Conservation (phyloP, 2,113 vertebrate genomes). For the Ageneiosus marmoratus region DNA sequence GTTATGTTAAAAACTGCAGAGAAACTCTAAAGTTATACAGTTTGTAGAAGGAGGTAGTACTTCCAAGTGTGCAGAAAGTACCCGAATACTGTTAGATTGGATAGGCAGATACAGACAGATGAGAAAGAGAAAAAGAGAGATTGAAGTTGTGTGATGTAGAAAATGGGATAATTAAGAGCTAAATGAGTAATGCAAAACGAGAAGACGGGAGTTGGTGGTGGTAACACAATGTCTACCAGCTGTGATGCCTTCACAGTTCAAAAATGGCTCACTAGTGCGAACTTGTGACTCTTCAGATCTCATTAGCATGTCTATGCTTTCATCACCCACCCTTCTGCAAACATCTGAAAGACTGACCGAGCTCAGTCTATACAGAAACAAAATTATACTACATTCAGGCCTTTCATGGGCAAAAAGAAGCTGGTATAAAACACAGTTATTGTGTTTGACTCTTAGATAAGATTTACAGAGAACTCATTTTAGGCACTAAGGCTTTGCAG, state of each 20-base stretch:
- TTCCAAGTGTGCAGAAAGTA: not conserved
- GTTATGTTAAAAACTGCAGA: not conserved
- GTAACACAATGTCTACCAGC: not conserved
- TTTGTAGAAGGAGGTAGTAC: not conserved
- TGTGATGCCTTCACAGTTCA: constrained; percentile 34
- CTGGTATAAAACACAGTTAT: no score
- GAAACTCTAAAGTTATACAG: not conserved
- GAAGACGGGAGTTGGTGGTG: not conserved
- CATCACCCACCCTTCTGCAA: constrained; percentile 1
- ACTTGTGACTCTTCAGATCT: constrained; percentile 31
- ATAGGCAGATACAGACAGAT: not conserved
- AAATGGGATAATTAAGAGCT: not conserved
- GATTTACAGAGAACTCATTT: not conserved
- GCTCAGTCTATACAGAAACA: not conserved
- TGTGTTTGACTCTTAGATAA: not conserved
- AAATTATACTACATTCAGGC: not conserved
- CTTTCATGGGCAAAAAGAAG: not conserved
- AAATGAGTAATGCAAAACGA: not conserved
- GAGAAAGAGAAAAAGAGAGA: not conserved
- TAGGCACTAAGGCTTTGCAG: not conserved
- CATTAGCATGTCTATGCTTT: constrained; percentile 30
- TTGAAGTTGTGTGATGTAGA: not conserved
- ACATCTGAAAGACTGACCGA: not conserved
- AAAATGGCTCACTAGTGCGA: constrained; percentile 34
- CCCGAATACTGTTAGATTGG: not conserved